Evolutionary conservation across 2,888 invertebrate species (phyloP).

Genomic region (Urechis unicinctus): DNA sequence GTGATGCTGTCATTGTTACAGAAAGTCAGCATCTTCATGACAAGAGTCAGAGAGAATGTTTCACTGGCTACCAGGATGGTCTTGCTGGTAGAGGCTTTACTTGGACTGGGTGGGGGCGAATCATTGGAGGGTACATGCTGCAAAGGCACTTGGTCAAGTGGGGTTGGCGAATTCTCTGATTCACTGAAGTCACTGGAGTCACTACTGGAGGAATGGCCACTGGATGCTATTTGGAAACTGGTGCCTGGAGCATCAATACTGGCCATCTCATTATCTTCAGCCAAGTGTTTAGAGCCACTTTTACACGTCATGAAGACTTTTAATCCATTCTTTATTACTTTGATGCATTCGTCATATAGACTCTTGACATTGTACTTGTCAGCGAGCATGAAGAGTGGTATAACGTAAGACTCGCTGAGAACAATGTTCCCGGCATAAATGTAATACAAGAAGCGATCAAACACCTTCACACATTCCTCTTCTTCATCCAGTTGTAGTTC

Average conservation of each 20-base stretch:
- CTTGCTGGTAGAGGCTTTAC: background rate
- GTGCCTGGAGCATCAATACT: background rate
- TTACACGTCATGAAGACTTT: slow-evolving; percentile 18
- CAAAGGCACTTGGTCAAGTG: background rate
- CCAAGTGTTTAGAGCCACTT: background rate
- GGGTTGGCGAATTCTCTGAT: background rate
- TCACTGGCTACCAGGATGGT: slow-evolving; percentile 8
- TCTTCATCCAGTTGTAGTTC: slow-evolving; percentile 26
- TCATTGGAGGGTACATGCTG: too few species aligned
- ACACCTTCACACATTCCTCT: slow-evolving; percentile 36
- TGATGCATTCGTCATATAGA: slow-evolving; percentile 36
- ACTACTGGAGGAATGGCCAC: slow-evolving; percentile 1
- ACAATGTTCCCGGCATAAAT: slow-evolving; percentile 44
- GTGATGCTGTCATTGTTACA: slow-evolving; percentile 15
- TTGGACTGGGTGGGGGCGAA: too few species aligned
- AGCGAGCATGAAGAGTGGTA: slow-evolving; percentile 39
- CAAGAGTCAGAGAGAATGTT: slow-evolving; percentile 16
- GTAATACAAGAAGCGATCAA: slow-evolving; percentile 43
- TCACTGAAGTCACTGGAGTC: background rate
- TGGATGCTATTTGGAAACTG: background rate
- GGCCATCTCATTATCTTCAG: background rate
- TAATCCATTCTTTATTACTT: slow-evolving; percentile 19
- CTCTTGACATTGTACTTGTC: slow-evolving; percentile 40
- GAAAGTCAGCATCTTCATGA: slow-evolving; percentile 16
- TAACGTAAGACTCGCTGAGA: slow-evolving; percentile 41